These are phyloP conservation scores for Pseudococcus jackbeardsleyi DNA, from an alignment of 2,888 invertebrate species.

Conservation along the genomic window DNA sequence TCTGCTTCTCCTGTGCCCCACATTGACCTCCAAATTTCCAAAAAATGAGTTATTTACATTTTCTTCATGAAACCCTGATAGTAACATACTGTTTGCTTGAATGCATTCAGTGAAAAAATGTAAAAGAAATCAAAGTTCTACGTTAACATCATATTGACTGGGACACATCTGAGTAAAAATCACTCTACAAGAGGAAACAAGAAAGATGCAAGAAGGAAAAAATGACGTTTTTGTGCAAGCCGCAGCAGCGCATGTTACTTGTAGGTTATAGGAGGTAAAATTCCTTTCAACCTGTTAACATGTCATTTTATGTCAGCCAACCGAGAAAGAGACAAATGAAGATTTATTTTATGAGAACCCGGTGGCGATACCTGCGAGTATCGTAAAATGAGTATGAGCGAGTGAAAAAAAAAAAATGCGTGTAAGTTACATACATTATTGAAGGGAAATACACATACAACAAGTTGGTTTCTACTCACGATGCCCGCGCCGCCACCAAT, in stretches of 20 bases:
- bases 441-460: conserved; percentile 28
- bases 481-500: neutral
- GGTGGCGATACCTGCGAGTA: conserved; percentile 21
- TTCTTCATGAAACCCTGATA: too few species aligned
- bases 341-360: conserved; percentile 46
- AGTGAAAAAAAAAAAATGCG: neutral
- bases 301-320: conserved; percentile 38
- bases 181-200: neutral
- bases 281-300: conserved; percentile 45
- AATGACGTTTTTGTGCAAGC: neutral
- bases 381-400: neutral
- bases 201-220: neutral
- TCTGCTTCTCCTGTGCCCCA: too few species aligned
- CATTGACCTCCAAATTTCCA: too few species aligned
- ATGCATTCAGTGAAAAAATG: too few species aligned
- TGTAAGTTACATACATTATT: conserved; percentile 26
- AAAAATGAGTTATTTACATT: too few species aligned
- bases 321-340: conserved; percentile 41
- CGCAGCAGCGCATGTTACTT: neutral
- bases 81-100: too few species aligned
- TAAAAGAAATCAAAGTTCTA: too few species aligned
- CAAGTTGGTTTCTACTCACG: neutral
- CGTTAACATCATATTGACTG: too few species aligned
- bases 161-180: too few species aligned
- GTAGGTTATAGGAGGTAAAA: neutral